Evolutionary conservation across 2,113 vertebrate genomes (phyloP).

Genomic region (Empidonax alnorum): DNA sequence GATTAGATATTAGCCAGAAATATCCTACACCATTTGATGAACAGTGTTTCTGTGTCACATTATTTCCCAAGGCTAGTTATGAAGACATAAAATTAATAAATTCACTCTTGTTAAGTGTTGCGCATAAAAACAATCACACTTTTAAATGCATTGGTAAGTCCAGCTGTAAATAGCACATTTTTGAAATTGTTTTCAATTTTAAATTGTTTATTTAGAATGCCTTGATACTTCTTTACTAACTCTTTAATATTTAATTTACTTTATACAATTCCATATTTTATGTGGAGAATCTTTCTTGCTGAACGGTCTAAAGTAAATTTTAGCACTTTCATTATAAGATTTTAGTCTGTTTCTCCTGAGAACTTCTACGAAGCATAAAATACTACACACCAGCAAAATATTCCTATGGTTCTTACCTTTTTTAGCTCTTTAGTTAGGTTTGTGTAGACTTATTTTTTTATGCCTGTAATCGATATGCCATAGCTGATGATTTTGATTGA

Average conservation of each 20-base stretch:
- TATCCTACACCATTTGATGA: not conserved
- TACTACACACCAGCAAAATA: constrained; percentile 20
- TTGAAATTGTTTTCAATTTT: not conserved
- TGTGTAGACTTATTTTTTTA: not conserved
- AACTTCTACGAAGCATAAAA: constrained; percentile 36
- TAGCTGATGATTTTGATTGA: constrained; percentile 58
- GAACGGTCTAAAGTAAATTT: not conserved
- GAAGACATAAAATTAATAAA: not conserved
- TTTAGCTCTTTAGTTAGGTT: constrained; percentile 37
- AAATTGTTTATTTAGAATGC: not conserved
- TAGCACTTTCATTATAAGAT: not conserved
- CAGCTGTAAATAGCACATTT: not conserved
- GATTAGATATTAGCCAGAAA: not conserved
- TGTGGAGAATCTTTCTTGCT: not conserved
- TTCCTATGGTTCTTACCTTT: not conserved
- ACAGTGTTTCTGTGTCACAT: not conserved
- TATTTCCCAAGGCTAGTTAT: not conserved
- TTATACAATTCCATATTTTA: not conserved
- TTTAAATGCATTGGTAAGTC: not conserved
- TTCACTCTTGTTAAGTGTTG: not conserved
- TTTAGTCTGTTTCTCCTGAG: constrained; percentile 14
- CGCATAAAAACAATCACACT: not conserved
- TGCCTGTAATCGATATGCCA: constrained; percentile 55
- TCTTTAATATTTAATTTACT: not conserved
- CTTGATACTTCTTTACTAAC: not conserved